These are phyloP conservation scores for Shargacucullia verbasci DNA, from an alignment of 2,888 invertebrate genomes.

Conservation along the genomic window DNA sequence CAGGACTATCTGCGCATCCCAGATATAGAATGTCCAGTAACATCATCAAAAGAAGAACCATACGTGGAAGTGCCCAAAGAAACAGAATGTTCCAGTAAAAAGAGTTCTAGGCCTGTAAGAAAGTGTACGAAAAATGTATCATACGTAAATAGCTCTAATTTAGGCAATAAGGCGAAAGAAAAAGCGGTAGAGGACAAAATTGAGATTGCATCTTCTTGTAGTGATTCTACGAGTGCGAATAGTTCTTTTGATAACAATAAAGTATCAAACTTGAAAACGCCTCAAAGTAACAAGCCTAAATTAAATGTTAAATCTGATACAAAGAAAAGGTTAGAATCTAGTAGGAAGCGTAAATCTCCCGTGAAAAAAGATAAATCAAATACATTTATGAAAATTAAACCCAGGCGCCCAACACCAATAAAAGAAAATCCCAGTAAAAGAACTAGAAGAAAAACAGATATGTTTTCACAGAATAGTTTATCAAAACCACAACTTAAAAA, in stretches of 20 bases:
- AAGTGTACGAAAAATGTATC: slow-evolving; percentile 85
- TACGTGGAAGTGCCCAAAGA: slow-evolving; percentile 50
- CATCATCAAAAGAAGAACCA: slow-evolving; percentile 61
- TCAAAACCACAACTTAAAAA: slow-evolving; percentile 55
- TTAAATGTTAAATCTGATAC: slow-evolving; percentile 30
- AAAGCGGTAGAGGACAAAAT: slow-evolving; percentile 61
- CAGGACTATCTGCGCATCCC: slow-evolving; percentile 81
- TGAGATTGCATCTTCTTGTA: slow-evolving; percentile 63
- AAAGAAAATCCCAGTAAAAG: slow-evolving; percentile 66
- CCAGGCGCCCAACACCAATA: slow-evolving; percentile 73
- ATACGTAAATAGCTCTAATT: slow-evolving; percentile 67
- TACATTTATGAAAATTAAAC: slow-evolving; percentile 80
- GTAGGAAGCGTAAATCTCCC: slow-evolving; percentile 71
- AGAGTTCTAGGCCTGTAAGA: slow-evolving; percentile 74
- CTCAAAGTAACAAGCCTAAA: slow-evolving; percentile 57
- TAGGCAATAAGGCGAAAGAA: slow-evolving; percentile 60
- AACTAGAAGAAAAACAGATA: slow-evolving; percentile 61
- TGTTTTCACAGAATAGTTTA: slow-evolving; percentile 48
- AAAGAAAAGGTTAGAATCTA: slow-evolving; percentile 52
- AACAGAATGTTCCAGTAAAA: slow-evolving; percentile 51
- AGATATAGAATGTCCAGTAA: slow-evolving; percentile 69
- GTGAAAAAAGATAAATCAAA: slow-evolving; percentile 71
- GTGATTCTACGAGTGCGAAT: slow-evolving; percentile 63
- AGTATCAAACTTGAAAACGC: slow-evolving; percentile 47
- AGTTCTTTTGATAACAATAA: slow-evolving; percentile 59